Evolutionary conservation across 1,140 invertebrate species (phyloP), one percentile per base, ranked within the genome.

Genomic region (Drosophila tristis): DNA sequence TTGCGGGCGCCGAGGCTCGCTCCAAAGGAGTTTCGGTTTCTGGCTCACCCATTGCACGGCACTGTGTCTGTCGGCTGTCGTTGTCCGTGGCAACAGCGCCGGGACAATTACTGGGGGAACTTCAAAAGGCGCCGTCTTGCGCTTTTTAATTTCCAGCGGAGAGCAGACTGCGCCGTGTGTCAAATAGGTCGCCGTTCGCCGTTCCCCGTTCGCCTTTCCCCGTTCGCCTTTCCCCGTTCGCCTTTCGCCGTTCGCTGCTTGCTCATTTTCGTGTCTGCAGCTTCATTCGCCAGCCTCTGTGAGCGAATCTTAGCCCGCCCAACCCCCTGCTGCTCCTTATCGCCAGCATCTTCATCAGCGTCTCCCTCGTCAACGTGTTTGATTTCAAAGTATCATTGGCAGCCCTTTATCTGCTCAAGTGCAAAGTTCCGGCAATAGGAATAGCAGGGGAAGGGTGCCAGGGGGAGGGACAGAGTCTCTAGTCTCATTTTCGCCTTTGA

Each of bases 311-410:
- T 16, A 23, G 23, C 23, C n/a, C n/a, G n/a, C n/a, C n/a, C n/a
- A n/a, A n/a, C 23, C 23, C 23, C 23, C 23, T 23, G 1, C 23
- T 4, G 1, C 23, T 23, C 23, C 16, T 16, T 20, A 20, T 20
- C 20, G 2, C 48, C 62, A 20, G 49, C 44, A 35, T 35, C 31
- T 16, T 72, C 55, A 49, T 57, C 67, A 57, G 42, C 82, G 87
- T 86, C 35, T 45, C 43, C 59, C 53, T 62, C 51, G 59, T 48
- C 67, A 61, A 50, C 82, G 87, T 86, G 75, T 90, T 90, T 82
- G 79, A 90, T 90, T 90, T 90, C 86, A 90, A 90, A 90, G 86
- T 90, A 90, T 90, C 86, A 81, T 66, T 77, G 67, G 66, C 62
- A 48, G 61, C 61, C 74, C 66, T 86, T 82, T 75, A 77, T 80